A percentile compares a stretch with the other conserved stretches of the same genome.
These are phyloP conservation scores for Gulo gulo DNA, from an alignment of 2,113 vertebrate species.

Conservation along the genomic window DNA sequence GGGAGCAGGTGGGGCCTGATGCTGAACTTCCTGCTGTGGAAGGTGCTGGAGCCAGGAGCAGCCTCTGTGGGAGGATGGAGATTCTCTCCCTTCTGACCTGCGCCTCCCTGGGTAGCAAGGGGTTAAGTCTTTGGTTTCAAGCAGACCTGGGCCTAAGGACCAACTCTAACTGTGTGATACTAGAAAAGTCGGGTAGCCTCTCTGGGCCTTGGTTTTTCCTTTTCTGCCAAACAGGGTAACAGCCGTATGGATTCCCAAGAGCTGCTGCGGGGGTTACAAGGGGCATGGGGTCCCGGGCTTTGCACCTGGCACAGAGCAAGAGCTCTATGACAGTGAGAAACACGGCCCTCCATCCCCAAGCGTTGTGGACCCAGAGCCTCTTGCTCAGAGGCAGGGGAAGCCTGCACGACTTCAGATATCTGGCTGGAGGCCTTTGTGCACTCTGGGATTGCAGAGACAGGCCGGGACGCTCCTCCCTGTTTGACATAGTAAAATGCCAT, in stretches of 20 bases:
- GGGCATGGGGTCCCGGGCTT: not conserved
- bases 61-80: not conserved
- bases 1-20: not conserved
- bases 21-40: not conserved
- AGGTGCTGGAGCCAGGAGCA: not conserved
- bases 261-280: not conserved
- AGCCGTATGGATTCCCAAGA: not conserved
- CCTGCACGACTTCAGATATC: not conserved
- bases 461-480: not conserved
- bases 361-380: not conserved
- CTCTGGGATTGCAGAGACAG: not conserved
- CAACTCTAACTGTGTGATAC: not conserved
- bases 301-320: too few species aligned
- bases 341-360: fast-evolving
- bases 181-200: not conserved
- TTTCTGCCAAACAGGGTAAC: not conserved
- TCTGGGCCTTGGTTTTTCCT: not conserved
- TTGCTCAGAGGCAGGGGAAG: not conserved
- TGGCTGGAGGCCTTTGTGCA: not conserved
- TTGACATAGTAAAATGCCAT: not conserved
- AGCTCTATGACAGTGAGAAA: not conserved
- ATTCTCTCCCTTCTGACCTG: too few species aligned
- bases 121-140: not conserved
- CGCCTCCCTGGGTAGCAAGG: not conserved
- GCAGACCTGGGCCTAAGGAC: not conserved